phyloP scores from a whole-genome alignment of 2,888 invertebrate genomes.

The Lamellibrachia columna region DNA sequence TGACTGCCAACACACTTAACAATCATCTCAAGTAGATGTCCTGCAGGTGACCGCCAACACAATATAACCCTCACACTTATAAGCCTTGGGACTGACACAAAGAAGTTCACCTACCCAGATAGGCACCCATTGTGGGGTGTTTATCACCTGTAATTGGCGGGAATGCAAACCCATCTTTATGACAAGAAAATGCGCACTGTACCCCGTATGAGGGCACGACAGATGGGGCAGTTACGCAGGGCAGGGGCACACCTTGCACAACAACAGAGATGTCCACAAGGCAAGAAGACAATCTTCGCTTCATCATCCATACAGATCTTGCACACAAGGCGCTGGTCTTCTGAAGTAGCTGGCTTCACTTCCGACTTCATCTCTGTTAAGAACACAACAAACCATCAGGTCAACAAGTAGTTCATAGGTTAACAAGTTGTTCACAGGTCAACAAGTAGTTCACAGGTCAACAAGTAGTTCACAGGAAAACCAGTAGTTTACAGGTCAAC shows the following conservation, averaged over 20 bases:
- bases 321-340: constrained; percentile 68
- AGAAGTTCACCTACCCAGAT: too few species aligned
- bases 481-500: not conserved
- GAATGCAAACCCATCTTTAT: not conserved
- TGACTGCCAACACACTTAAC: too few species aligned
- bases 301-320: constrained; percentile 95
- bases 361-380: not conserved
- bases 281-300: constrained; percentile 87
- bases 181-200: constrained; percentile 70
- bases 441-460: not conserved
- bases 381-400: not conserved
- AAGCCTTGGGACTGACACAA: too few species aligned
- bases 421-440: not conserved
- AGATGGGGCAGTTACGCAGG: constrained; percentile 84
- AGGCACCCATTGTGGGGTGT: too few species aligned
- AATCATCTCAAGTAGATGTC: too few species aligned
- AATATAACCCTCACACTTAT: too few species aligned
- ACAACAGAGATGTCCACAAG: constrained; percentile 92
- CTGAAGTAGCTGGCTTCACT: not conserved
- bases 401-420: not conserved
- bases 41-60: too few species aligned
- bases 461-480: not conserved
- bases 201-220: constrained; percentile 82
- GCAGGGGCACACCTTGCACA: constrained; percentile 90
- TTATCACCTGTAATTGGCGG: not conserved